Evolutionary conservation across 2,888 invertebrate species (phyloP), one percentile per base, ranked within the genome.

Genomic region (Diaperis boleti): DNA sequence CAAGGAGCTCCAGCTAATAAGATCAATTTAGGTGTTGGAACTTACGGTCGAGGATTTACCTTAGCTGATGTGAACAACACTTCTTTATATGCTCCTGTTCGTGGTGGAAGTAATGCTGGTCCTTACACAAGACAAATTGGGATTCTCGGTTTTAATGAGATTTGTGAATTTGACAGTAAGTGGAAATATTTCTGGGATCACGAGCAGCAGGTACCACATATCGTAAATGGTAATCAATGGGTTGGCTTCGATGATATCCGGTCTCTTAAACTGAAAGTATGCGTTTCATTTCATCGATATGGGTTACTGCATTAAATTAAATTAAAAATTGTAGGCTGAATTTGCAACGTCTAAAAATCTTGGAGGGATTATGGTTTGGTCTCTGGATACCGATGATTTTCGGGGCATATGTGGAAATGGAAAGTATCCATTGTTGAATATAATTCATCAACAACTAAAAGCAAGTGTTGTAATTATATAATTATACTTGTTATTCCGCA

Each of bases 371-470:
- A 91, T 92, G 91, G 73, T 89, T 0, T 92, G 92, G 92, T 89
- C 90, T 45, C 83, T 92, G n/a, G 92, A 92, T 72, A 89, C 89
- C 6, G 92, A 92, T 72, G 92, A 92, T 73, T 91, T 91, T 72
- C 81, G 75, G 2, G 89, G 88, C 0, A 68, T 74, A 0, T 91
- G 91, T 68, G 84, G 85, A 0, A 67, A 62, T 3, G 52, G 52
- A 11, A 61, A 42, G 7, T 75, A 74, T 64, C 74, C 72, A 5
- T 45, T 75, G 2, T 42, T 72, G 3, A 67, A 59, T 8, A 55
- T 62, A 5, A 67, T 73, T 31, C 68, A 72, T 8, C 18, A 42
- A 18, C 6, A 42, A 7, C n/a, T 42, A 5, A n/a, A 26, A 5
- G 8, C 26, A 5, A 26, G 6, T 26, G 26, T 26, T 8, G n/a